Conservation (phyloP, 2,888 invertebrate species). For the Tipula lateralis region DNA sequence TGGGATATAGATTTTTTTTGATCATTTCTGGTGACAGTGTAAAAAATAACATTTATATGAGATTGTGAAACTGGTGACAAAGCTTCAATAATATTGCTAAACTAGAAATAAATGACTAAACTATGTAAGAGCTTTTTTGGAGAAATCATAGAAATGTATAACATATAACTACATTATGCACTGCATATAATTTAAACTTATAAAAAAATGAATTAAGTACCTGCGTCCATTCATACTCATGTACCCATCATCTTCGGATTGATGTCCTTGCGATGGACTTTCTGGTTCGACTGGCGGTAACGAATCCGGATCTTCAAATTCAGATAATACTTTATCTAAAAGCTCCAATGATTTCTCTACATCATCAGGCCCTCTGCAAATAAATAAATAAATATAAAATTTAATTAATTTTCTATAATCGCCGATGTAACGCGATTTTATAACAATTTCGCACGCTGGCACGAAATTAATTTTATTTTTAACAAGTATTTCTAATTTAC, state of each 20-base stretch:
- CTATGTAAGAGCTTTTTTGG: too few species aligned
- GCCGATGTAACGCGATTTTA: background rate
- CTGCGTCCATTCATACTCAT: conserved; percentile 88
- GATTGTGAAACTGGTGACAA: too few species aligned
- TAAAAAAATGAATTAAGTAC: conserved; percentile 45
- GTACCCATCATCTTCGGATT: conserved; percentile 87
- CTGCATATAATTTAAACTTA: too few species aligned
- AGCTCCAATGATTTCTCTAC: conserved; percentile 84
- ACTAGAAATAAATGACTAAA: too few species aligned
- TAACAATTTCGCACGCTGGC: background rate
- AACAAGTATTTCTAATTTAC: background rate
- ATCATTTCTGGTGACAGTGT: too few species aligned
- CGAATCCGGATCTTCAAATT: conserved; percentile 70
- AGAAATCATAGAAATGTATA: too few species aligned
- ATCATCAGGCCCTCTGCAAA: conserved; percentile 69
- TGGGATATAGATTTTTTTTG: too few species aligned
- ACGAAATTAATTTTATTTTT: background rate
- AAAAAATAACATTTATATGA: too few species aligned
- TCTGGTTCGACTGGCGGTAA: conserved; percentile 51
- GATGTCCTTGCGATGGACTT: conserved; percentile 76
- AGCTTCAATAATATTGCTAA: too few species aligned
- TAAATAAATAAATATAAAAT: conserved; percentile 20
- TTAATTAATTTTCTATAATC: background rate
- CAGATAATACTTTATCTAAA: conserved; percentile 82
- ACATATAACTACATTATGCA: too few species aligned